Evolutionary conservation across 2,113 vertebrate species (phyloP).

Genomic region (Hystrix cristata): DNA sequence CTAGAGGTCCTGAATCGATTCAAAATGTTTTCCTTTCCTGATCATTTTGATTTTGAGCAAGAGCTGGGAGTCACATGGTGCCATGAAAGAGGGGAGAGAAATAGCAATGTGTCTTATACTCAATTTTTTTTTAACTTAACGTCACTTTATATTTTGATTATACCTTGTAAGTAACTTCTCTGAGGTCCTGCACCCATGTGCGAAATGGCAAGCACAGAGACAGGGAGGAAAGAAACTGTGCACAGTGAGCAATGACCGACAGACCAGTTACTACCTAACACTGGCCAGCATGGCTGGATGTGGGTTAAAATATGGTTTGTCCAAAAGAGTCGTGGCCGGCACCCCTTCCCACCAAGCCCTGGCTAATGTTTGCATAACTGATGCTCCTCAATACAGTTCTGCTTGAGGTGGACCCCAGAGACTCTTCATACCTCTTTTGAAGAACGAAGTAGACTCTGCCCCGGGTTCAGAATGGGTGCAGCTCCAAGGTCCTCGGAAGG

Average conservation of each 20-base stretch:
- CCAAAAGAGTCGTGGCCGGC: not conserved
- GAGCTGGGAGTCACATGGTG: not conserved
- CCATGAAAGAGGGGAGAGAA: not conserved
- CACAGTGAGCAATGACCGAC: not conserved
- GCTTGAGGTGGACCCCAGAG: not conserved
- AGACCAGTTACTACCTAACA: accelerated
- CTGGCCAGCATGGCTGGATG: not conserved
- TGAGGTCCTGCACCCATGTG: not conserved
- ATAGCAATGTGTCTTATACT: no score
- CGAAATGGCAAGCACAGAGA: not conserved
- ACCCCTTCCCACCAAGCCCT: not conserved
- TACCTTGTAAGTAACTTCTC: not conserved
- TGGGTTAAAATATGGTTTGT: not conserved
- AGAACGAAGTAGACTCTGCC: not conserved
- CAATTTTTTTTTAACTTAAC: not conserved
- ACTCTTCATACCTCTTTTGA: accelerated
- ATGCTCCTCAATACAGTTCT: no score
- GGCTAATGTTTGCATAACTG: no score
- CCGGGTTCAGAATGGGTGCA: not conserved
- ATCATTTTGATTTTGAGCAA: not conserved
- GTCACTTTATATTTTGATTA: not conserved
- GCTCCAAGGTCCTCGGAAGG: not conserved
- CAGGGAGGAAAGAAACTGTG: not conserved
- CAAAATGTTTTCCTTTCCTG: not conserved
- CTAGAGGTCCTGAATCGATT: not conserved